Evolutionary conservation across 2,888 invertebrate genomes (phyloP), one percentile per base, ranked within the genome.

Genomic region (Watsonalla cultraria): DNA sequence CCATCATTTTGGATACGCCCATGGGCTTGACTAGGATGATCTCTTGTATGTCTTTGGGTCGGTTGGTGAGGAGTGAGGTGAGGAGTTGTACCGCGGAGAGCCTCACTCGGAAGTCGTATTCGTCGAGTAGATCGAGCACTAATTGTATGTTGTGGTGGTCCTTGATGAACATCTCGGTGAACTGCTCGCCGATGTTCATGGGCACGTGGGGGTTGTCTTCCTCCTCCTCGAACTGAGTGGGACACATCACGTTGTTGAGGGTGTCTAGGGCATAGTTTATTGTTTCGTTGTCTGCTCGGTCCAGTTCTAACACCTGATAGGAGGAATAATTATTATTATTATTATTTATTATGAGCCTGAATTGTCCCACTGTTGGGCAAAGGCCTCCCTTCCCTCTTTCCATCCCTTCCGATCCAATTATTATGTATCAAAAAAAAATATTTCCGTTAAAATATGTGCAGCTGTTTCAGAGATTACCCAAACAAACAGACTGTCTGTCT

Each of bases 1-100:
- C 99, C 96, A 99, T 99, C 71, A 99, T 92, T 87, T 97, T 98
- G 0, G 99, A 98, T 0, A 99, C 96, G 0, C 98, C 99, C 96
- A 98, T 97, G n/a, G 98, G 97, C 81, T 96, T 96, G 5, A 96
- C 94, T 54, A 97, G 87, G 51, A 97, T 94, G 13, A 96, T 95
- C 78, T 97, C 97, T 84, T 97, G 97, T 51, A 97, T 94, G 57
- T 97, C 96, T 77, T 96, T 95, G 0, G 95, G 94, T 78, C 96
- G 94, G 76, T 98, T 98, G 0, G 94, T 93, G 8, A 99, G 91
- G 45, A 99, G 87, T n/a, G 96, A 95, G 0, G 96, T 97, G 9
- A 99, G 86, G 7, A 99, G 88, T 72, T 96, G 96, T 8, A 99
- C 95, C 5, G 98, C 95, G 0, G 98, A 96, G 87, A 97, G 94